Evolutionary conservation across 2,888 invertebrate genomes (phyloP), one percentile per base, ranked within the genome.

Genomic region (Caenorhabditis sp.): DNA sequence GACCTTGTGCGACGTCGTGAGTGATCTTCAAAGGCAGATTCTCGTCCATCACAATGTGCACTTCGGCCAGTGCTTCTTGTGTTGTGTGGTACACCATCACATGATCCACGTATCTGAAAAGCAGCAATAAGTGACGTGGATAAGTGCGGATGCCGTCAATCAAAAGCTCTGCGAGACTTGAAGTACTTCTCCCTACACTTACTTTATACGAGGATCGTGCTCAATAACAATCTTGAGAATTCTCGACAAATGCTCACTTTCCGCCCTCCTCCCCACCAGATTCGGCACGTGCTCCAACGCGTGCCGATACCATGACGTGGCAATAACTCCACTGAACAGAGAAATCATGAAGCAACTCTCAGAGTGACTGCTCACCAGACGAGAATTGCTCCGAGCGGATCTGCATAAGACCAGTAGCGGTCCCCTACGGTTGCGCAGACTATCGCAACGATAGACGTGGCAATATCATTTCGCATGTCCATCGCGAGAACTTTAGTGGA

Each of bases 401-500:
- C 91, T 1, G 90, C 89, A 77, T 89, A 91, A 9, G 88, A 83
- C 86, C 90, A 90, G 66, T 79, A 84, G 6, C 79, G 61, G 61
- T 84, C 81, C 9, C 88, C 90, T 32, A 91, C 81, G 61, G 89
- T 89, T 11, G 90, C 91, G 76, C 90, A 90, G 13, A 88, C 74
- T 9, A 91, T 83, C 3, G 91, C 91, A 0, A 89, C 88, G 15
- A 87, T 61, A 68, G 90, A 90, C 6, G 91, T 91, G 39, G 90
- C 72, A n/a, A 90, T 89, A 77, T 91, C 91, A 80, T 91, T 91
- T 8, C 91, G 80, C 83, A 91, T 91, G 79, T 91, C 91, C 82
- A 90, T 89, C 1, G 90, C 89, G 22, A 91, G 81, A 9, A 85
- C 80, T 35, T 30, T 75, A 2, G 80, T 77, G 13, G 81, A 79